Conservation (phyloP, 2,113 vertebrate genomes). For the Rhabdornis inornatus region DNA sequence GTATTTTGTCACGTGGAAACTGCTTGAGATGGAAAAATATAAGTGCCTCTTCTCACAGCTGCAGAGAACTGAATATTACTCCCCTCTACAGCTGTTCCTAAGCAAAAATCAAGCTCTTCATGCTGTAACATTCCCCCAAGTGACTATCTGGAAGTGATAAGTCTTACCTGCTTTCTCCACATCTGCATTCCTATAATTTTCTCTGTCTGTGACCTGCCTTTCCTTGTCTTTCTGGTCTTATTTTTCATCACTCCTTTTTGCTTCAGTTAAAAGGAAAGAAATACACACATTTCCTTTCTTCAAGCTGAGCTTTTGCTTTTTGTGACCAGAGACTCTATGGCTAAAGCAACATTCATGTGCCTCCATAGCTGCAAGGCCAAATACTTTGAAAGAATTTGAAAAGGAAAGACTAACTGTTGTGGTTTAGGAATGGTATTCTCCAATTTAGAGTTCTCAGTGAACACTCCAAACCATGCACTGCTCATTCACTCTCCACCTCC, state of each 20-base stretch:
- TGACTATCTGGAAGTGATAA: neutral
- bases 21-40: neutral
- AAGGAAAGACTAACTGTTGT: neutral
- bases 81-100: neutral
- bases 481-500: neutral
- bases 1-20: neutral
- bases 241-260: neutral
- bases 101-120: neutral
- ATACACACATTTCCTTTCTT: neutral
- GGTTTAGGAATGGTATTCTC: neutral
- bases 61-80: neutral
- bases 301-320: neutral
- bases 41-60: neutral
- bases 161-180: neutral
- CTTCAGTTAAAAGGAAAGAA: neutral
- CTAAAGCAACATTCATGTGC: neutral
- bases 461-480: rapidly evolving
- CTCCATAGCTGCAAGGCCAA: neutral
- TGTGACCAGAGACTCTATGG: neutral
- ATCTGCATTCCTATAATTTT: neutral
- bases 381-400: neutral
- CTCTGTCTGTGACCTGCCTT: neutral
- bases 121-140: neutral
- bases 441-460: neutral
- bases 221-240: neutral